Evolutionary conservation across 2,888 invertebrate genomes (phyloP).

Genomic region (Zaprionus obscuricornis): DNA sequence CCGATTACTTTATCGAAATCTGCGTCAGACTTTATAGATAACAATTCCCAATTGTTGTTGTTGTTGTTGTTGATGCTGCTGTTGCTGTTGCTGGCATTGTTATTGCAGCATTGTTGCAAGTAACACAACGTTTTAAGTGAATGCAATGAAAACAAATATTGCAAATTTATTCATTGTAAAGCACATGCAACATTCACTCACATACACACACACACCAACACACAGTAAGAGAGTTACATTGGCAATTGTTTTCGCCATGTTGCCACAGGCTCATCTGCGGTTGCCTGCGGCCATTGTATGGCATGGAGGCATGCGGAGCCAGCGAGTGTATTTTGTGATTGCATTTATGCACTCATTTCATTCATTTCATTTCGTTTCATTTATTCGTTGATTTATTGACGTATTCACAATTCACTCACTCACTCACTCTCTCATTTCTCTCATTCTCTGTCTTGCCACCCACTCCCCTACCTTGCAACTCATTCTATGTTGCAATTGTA

Average conservation of each 20-base stretch:
- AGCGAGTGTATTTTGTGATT: constrained; percentile 42
- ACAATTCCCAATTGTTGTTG: background rate
- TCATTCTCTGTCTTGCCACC: too few species aligned
- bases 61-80: too few species aligned
- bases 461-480: too few species aligned
- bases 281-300: constrained; percentile 42
- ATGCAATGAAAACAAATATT: constrained; percentile 73
- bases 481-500: background rate
- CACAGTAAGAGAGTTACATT: constrained; percentile 16
- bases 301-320: constrained; percentile 33
- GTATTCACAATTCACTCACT: too few species aligned
- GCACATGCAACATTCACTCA: constrained; percentile 11
- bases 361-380: constrained; percentile 15
- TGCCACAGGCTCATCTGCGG: constrained; percentile 52
- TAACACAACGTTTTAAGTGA: constrained; percentile 69
- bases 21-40: background rate
- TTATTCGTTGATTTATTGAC: constrained; percentile 59
- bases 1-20: too few species aligned
- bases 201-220: constrained; percentile 8
- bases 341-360: constrained; percentile 54
- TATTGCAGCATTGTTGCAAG: constrained; percentile 30
- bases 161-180: constrained; percentile 69
- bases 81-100: background rate
- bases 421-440: too few species aligned
- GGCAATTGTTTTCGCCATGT: constrained; percentile 20